phyloP scores from a whole-genome alignment of 2,797 vertebrate genomes.

The Platyrinchus mystaceus region DNA sequence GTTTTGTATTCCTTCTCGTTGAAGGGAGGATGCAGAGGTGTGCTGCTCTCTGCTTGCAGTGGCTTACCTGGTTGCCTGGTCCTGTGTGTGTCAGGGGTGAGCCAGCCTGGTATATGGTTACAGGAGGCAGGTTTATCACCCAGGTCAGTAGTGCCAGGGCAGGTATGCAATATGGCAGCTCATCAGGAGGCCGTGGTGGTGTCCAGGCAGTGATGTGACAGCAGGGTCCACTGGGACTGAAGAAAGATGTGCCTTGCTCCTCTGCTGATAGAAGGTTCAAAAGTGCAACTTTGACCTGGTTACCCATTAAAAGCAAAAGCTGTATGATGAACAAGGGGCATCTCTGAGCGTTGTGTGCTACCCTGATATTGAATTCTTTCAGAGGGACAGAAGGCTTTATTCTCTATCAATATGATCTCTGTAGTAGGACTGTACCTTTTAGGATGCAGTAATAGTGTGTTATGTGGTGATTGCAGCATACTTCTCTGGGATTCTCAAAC shows the following conservation, averaged over 20 bases:
- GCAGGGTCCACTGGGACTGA: not conserved
- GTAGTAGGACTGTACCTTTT: not conserved
- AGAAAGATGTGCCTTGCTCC: not conserved
- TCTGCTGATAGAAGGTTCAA: not conserved
- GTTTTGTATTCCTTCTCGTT: not conserved
- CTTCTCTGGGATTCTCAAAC: not conserved
- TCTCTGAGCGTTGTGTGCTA: not conserved
- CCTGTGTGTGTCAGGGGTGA: not conserved
- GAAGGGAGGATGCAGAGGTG: not conserved
- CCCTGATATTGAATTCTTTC: not conserved
- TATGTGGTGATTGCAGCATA: not conserved
- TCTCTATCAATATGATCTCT: not conserved
- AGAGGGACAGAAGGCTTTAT: not conserved
- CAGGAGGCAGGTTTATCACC: not conserved
- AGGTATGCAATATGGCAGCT: not conserved
- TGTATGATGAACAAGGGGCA: not conserved
- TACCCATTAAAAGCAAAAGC: not conserved
- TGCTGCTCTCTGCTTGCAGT: not conserved
- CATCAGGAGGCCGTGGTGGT: fast-evolving
- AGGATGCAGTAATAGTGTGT: not conserved
- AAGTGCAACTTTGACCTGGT: not conserved
- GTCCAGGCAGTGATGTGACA: not conserved
- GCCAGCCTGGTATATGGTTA: not conserved
- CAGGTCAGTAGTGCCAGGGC: not conserved
- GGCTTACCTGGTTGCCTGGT: not conserved